Percentiles rank a stretch among this genome's conserved stretches.
Evolutionary conservation across 1,140 invertebrate species (phyloP).

Genomic region (Plectrocnemia conspersa): DNA sequence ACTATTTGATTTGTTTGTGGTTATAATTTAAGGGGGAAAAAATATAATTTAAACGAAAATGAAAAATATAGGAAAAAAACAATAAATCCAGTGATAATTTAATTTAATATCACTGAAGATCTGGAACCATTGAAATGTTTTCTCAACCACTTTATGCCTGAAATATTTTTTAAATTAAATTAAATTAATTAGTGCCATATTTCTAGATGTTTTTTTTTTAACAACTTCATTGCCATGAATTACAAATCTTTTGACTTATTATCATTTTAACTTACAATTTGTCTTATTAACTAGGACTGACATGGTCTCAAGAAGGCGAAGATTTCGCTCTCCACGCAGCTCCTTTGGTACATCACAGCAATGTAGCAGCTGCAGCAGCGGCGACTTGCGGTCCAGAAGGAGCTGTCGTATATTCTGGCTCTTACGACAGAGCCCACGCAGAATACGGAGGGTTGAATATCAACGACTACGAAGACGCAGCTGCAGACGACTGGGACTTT

Average conservation of each 20-base stretch:
- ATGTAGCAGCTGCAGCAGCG: conserved; percentile 51
- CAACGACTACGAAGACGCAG: conserved; percentile 52
- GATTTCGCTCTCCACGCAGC: conserved; percentile 58
- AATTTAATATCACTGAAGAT: too few species aligned
- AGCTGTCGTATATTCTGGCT: conserved; percentile 56
- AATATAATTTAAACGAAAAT: too few species aligned
- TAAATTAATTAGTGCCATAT: too few species aligned
- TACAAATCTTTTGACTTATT: conserved; percentile 1
- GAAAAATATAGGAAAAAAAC: too few species aligned
- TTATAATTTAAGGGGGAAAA: too few species aligned
- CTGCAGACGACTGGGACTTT: conserved; percentile 59
- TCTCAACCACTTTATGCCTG: too few species aligned
- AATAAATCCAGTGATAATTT: too few species aligned
- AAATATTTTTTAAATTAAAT: too few species aligned
- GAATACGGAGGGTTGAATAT: conserved; percentile 51
- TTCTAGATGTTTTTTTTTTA: not conserved
- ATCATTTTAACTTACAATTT: conserved; percentile 1
- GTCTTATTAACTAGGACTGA: conserved; percentile 44
- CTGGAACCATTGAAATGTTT: too few species aligned
- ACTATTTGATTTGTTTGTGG: too few species aligned
- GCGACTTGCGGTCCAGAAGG: conserved; percentile 49
- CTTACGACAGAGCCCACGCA: conserved; percentile 55
- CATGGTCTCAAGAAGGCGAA: conserved; percentile 59
- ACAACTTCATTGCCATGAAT: not conserved
- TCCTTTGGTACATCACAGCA: conserved; percentile 57